Base-by-base conservation (phyloP, 2,888 invertebrate genomes). In the Rambutsinella grinnellia region DNA sequence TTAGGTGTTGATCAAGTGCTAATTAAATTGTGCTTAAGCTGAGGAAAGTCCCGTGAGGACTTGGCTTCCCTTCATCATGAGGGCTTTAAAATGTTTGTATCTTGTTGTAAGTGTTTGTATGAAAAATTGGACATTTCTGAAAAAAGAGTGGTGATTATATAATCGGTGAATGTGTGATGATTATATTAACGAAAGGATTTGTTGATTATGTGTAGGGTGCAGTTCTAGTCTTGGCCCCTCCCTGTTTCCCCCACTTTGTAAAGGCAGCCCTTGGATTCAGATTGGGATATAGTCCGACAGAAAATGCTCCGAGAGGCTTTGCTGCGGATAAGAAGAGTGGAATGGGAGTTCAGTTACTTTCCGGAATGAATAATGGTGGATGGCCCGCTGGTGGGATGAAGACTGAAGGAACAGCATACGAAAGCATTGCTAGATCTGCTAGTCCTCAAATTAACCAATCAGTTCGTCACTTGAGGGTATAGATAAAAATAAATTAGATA, bases 201-300 rank as follows among this genome's bases (percentile, higher is more conserved):
- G n/a, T n/a, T n/a, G n/a, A 17, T 23, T 57, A 26, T 36, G 27
- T 74, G 44, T 66, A 74, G 72, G 66, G 66, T 61, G 49, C 57
- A 60, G 60, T 74, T 49, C 72, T 74, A 53, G 46, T 74, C 66
- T 66, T 65, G 17, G 51, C 72, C 46, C 58, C 49, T 66, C 72
- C 72, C 26, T 63, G 19, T n/a, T 66, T 66, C 47, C 56, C 72
- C 21, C 66, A 66, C 15, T 74, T 74, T 54, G 72, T 74, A 24
- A 74, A 74, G 61, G 72, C 72, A 26, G 72, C 72, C 6, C 56
- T 74, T 26, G 72, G 72, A 15, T 74, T 74, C 66, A 57, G 72
- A 66, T 60, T 74, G 15, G 72, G 72, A 17, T 61, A 74, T 51
- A 74, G 72, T 66, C 72, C 72, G 15, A 60, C 72, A 60, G 72